Evolutionary conservation across 1,140 invertebrate species (phyloP).

Genomic region (Paramacrobiotus metropolitanus): DNA sequence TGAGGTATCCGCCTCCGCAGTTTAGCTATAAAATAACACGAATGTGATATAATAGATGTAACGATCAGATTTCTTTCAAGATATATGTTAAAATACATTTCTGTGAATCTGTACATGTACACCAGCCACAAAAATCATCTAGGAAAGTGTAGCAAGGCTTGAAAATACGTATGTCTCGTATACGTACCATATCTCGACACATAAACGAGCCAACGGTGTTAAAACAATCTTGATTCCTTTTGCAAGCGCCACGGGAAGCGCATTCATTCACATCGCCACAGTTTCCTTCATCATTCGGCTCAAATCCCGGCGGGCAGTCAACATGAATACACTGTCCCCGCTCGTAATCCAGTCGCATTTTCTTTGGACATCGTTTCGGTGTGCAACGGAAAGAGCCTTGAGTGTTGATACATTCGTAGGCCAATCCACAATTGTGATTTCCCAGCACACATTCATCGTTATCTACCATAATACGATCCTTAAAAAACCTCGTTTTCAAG

Average conservation of each 20-base stretch:
- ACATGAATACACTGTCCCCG: slow-evolving; percentile 19
- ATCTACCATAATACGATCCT: slow-evolving; percentile 39
- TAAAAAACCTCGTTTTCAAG: too few relatives aligned
- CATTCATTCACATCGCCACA: slow-evolving; percentile 29
- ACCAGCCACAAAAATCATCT: too few relatives aligned
- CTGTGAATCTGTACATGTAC: background rate
- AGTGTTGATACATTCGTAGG: slow-evolving; percentile 61
- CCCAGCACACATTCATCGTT: slow-evolving; percentile 68
- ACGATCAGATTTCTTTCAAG: background rate
- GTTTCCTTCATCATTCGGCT: slow-evolving; percentile 22
- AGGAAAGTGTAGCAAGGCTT: too few relatives aligned
- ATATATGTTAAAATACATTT: background rate
- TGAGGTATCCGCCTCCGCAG: slow-evolving; percentile 20
- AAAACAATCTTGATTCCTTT: slow-evolving; percentile 25
- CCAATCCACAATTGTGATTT: slow-evolving; percentile 51
- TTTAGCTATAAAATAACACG: slow-evolving; percentile 4
- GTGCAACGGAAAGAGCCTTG: slow-evolving; percentile 51
- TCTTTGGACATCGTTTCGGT: slow-evolving; percentile 28
- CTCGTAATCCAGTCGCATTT: slow-evolving; percentile 15
- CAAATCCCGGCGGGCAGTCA: slow-evolving; percentile 27
- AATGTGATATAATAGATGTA: background rate
- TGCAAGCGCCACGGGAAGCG: slow-evolving; percentile 19
- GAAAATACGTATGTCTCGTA: background rate
- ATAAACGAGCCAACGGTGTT: slow-evolving; percentile 32
- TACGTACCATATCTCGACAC: slow-evolving; percentile 18